phyloP scores from a whole-genome alignment of 2,797 vertebrate species.

The Fratercula arctica region DNA sequence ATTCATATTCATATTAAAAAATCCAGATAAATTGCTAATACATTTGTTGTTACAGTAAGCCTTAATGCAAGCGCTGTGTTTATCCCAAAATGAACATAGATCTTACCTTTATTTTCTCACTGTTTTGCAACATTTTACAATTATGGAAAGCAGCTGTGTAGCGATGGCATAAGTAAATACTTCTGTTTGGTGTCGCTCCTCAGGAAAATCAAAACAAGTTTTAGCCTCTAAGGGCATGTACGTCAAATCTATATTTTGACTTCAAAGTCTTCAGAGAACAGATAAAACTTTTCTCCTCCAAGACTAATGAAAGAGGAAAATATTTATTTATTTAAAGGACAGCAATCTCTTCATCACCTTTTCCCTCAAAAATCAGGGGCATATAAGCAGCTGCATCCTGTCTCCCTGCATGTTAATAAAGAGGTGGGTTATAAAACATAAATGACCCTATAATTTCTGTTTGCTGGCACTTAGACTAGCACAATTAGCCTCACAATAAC shows the following conservation, averaged over 20 bases:
- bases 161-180: background rate
- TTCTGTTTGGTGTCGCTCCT: background rate
- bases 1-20: background rate
- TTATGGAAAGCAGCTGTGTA: background rate
- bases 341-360: background rate
- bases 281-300: background rate
- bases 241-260: background rate
- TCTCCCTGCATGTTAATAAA: background rate
- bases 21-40: background rate
- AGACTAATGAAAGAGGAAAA: background rate
- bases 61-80: background rate
- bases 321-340: background rate
- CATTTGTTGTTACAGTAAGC: background rate
- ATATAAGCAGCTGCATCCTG: background rate
- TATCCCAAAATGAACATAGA: background rate
- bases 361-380: background rate
- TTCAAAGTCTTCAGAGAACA: background rate
- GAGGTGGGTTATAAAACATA: background rate
- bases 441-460: background rate
- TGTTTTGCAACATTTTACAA: background rate
- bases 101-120: background rate
- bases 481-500: background rate
- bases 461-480: background rate
- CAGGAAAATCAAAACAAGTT: background rate
- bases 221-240: background rate